Conservation (phyloP, 2,888 invertebrate genomes). For the Orthosia incerta region DNA sequence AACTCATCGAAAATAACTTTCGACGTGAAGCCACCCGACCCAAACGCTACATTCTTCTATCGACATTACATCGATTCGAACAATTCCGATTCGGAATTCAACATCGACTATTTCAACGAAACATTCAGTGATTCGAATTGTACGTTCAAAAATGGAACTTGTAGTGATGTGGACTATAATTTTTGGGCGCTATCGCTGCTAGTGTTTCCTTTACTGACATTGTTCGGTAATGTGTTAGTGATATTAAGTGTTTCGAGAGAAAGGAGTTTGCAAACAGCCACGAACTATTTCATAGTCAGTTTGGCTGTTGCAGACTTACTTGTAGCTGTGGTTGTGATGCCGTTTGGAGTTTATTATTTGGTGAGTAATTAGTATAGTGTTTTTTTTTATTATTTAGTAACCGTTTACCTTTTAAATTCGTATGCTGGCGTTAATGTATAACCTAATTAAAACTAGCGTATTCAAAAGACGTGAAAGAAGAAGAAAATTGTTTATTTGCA, state of each 20-base stretch:
- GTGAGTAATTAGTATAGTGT: conserved; percentile 92
- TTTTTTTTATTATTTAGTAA: background rate
- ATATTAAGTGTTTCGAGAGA: conserved; percentile 98
- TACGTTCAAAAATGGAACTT: conserved; percentile 81
- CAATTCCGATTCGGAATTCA: conserved; percentile 67
- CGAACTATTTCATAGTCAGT: conserved; percentile 99
- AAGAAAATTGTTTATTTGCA: too few species aligned
- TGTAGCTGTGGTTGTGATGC: conserved; percentile 99
- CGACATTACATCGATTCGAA: conserved; percentile 59
- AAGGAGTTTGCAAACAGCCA: conserved; percentile 97
- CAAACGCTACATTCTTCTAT: conserved; percentile 66
- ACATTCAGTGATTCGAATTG: conserved; percentile 80
- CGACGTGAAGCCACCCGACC: conserved; percentile 73
- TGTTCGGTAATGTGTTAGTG: conserved; percentile 99
- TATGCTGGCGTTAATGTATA: background rate
- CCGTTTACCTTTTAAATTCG: background rate
- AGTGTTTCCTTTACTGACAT: conserved; percentile 97
- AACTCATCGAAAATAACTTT: conserved; percentile 77
- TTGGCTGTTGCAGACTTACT: conserved; percentile 98
- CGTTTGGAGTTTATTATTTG: conserved; percentile 99
- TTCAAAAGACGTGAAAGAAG: too few species aligned
- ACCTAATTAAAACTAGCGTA: too few species aligned
- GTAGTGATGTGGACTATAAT: conserved; percentile 91
- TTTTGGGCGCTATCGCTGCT: conserved; percentile 97
- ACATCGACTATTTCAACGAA: conserved; percentile 78